These are phyloP conservation scores for Heliconius erato DNA, from an alignment of 2,888 invertebrate genomes.

Conservation along the genomic window DNA sequence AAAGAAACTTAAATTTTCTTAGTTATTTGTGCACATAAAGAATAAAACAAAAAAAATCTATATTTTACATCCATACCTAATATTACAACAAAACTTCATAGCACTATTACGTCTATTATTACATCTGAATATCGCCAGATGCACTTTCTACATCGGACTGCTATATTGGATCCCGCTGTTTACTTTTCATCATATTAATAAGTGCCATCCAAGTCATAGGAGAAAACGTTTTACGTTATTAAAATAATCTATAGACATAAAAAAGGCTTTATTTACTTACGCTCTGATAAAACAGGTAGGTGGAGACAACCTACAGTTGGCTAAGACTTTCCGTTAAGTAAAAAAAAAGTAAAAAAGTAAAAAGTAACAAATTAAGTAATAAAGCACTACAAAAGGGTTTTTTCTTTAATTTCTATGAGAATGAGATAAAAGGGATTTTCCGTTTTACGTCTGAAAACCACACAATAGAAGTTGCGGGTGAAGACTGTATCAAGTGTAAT, in stretches of 20 bases:
- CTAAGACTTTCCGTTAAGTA: too few relatives aligned
- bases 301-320: not conserved
- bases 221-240: not conserved
- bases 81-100: not conserved
- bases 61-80: not conserved
- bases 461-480: too few relatives aligned
- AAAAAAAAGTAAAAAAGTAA: too few relatives aligned
- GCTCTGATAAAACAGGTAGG: not conserved
- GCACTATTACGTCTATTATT: constrained; percentile 1
- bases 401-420: too few relatives aligned
- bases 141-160: not conserved
- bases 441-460: too few relatives aligned
- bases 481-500: too few relatives aligned
- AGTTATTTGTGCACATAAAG: too few relatives aligned
- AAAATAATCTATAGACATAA: not conserved
- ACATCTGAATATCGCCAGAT: constrained; percentile 4
- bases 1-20: too few relatives aligned
- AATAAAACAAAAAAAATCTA: too few relatives aligned
- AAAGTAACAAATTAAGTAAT: too few relatives aligned
- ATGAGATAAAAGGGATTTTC: too few relatives aligned
- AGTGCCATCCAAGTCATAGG: not conserved
- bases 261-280: not conserved
- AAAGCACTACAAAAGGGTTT: too few relatives aligned
- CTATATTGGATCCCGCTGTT: constrained; percentile 21
- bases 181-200: constrained; percentile 31